phyloP scores from a whole-genome alignment of 2,113 vertebrate species.

The Chlorodrepanis virens region DNA sequence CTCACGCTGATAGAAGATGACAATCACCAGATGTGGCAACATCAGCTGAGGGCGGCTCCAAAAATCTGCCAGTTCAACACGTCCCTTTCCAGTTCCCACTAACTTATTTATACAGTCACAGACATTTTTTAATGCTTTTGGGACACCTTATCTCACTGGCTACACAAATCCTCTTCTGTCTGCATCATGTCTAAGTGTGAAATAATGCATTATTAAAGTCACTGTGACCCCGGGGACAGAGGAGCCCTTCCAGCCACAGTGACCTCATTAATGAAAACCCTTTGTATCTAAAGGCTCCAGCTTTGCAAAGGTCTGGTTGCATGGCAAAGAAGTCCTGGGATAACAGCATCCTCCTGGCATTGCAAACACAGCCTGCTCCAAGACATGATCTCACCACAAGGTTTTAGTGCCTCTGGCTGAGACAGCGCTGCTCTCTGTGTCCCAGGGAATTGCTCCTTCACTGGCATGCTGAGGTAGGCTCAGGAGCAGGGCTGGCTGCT shows the following conservation, averaged over 20 bases:
- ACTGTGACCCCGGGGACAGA: rapidly evolving
- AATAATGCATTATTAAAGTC: neutral
- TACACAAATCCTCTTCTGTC: neutral
- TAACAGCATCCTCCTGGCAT: neutral
- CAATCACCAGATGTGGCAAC: conserved; percentile 48
- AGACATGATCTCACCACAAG: conserved; percentile 47
- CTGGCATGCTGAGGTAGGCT: neutral
- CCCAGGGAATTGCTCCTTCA: neutral
- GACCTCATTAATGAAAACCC: neutral
- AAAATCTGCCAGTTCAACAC: neutral
- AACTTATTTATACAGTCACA: neutral
- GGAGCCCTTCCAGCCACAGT: neutral
- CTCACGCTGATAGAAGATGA: neutral
- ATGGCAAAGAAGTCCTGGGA: neutral
- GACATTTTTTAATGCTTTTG: neutral
- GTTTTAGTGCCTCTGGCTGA: neutral
- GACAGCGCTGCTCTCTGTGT: neutral
- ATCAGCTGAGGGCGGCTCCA: neutral
- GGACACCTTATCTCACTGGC: conserved; percentile 7
- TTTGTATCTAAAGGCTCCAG: rapidly evolving
- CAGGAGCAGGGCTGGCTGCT: neutral
- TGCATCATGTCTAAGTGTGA: neutral
- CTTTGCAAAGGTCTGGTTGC: neutral
- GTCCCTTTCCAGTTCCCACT: neutral
- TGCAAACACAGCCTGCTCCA: neutral